A percentile compares a stretch with the other conserved stretches of the same genome.
Conservation (phyloP, 1,140 invertebrate genomes). For the Penaeus chinensis region DNA sequence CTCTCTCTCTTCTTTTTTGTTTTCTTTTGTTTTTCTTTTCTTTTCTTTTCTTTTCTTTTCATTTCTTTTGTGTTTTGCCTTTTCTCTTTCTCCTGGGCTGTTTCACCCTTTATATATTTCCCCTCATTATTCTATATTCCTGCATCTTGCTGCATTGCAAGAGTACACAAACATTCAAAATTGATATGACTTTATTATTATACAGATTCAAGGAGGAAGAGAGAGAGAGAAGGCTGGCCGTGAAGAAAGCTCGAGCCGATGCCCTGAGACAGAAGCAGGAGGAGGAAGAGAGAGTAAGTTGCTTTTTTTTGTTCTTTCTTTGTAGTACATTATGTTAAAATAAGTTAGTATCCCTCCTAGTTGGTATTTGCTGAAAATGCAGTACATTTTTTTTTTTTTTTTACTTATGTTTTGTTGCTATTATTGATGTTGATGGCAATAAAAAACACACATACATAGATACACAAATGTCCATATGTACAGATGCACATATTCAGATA, state of each 20-base stretch:
- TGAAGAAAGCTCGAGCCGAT: conserved; percentile 90
- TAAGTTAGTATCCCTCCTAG: no score
- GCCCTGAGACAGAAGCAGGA: conserved; percentile 72
- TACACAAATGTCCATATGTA: no score
- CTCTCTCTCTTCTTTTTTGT: no score
- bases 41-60: not conserved
- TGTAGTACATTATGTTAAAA: not conserved
- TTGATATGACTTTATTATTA: not conserved
- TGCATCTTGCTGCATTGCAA: not conserved
- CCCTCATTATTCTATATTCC: not conserved
- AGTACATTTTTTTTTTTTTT: not conserved
- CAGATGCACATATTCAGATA: no score
- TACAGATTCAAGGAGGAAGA: conserved; percentile 92
- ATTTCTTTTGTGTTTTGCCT: not conserved
- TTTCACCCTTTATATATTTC: not conserved
- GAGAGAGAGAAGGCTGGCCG: conserved; percentile 88
- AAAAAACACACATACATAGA: no score
- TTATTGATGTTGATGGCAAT: not conserved
- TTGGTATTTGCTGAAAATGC: no score
- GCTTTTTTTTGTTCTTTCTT: not conserved
- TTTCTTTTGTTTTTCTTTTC: no score
- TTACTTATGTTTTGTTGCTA: not conserved
- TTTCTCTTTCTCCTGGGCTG: not conserved
- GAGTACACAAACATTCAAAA: not conserved
- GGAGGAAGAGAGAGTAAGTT: conserved; percentile 67